Evolutionary conservation across 2,113 vertebrate species (phyloP), one percentile per base, ranked within the genome.

Genomic region (Irena cyanogastra): DNA sequence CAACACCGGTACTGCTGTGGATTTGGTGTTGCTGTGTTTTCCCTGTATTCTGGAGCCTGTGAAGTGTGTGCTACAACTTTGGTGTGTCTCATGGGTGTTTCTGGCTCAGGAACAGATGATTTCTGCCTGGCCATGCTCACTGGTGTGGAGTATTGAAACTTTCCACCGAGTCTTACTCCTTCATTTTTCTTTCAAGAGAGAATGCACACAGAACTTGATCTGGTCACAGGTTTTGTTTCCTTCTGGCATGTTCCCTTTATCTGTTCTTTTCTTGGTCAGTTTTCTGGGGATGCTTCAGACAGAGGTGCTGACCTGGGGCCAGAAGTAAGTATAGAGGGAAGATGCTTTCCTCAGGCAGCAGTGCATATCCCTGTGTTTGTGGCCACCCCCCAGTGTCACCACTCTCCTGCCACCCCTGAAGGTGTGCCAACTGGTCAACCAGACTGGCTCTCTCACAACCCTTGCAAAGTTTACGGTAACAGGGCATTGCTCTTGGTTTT

Each of bases 361-460:
- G 21, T 16, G 6, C 9, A 1, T 6, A 6, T 52, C 81, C 60
- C 26, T 50, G 35, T 39, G 17, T 77, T 53, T 5, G 2, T 8
- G 3, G 57, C 71, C 47, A 71, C n/a, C 37, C 15, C 27, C n/a
- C 10, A 5, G 21, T 56, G 45, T 44, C 74, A 65, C 45, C 6
- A 7, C 41, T 56, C 22, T 24, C 22, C 56, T 63, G 56, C 52
- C 42, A 52, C 22, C 17, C n/a, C 44, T 52, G 37, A 41, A 16
- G 49, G 24, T 1, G 0, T 80, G 71, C n/a, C 41, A 35, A 5
- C 15, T 5, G 1, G 10, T 63, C 11, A 23, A 35, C 33, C 17
- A 35, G 47, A 33, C 23, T 20, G 53, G 4, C 26, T 69, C 27
- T 16, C 26, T 64, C 13, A 10, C 16, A 75, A 30, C 35, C 60